Percentiles rank a stretch among this genome's conserved stretches.
These are phyloP conservation scores for Acanthosoma haemorrhoidale DNA, from an alignment of 2,888 invertebrate species.

Conservation along the genomic window DNA sequence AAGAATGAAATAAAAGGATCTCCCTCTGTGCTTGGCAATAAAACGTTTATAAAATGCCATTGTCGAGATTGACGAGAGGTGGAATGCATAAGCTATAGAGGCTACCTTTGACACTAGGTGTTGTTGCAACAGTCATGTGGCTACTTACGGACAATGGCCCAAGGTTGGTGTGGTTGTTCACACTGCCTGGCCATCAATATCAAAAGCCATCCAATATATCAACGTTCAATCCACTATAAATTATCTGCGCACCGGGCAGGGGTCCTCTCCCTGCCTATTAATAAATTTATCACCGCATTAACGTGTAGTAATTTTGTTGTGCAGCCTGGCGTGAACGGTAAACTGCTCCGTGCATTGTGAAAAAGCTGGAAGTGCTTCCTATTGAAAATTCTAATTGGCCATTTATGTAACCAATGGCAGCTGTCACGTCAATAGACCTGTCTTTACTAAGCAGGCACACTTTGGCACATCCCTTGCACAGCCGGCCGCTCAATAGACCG, in stretches of 20 bases:
- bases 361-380: background rate
- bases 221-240: background rate
- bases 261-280: background rate
- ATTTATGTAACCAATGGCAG: background rate
- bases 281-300: background rate
- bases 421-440: too few species aligned
- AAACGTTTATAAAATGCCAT: too few species aligned
- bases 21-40: too few species aligned
- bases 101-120: too few species aligned
- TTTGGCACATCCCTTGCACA: too few species aligned
- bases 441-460: too few species aligned
- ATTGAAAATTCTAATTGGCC: background rate
- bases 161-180: background rate
- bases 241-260: background rate
- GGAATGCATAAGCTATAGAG: too few species aligned
- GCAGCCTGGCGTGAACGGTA: background rate
- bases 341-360: background rate
- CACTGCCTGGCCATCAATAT: background rate
- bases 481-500: too few species aligned
- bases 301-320: background rate
- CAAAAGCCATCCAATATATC: background rate
- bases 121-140: too few species aligned
- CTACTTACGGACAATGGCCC: background rate
- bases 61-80: too few species aligned
- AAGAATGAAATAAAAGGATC: too few species aligned